phyloP scores from a whole-genome alignment of 2,888 invertebrate genomes.

The Julus scanicus region DNA sequence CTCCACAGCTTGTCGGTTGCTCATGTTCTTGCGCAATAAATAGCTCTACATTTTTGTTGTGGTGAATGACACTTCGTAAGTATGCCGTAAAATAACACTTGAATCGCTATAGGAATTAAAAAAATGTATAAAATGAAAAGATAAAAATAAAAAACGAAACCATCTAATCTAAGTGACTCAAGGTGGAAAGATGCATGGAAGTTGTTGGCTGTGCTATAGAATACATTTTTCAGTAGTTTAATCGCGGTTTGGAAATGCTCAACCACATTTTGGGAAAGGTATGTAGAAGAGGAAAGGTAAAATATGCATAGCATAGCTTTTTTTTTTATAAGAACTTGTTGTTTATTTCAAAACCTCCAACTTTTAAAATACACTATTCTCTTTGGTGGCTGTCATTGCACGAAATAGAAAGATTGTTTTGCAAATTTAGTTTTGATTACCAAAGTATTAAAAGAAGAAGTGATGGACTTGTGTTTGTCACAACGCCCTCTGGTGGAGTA shows the following conservation, averaged over 20 bases:
- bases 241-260: not conserved
- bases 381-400: no score
- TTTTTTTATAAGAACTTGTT: no score
- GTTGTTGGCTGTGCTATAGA: not conserved
- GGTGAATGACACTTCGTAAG: constrained; percentile 13
- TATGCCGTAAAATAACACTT: not conserved
- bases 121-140: not conserved
- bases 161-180: not conserved
- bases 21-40: not conserved
- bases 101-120: not conserved
- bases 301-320: no score
- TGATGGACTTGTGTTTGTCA: no score
- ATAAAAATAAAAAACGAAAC: not conserved
- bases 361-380: no score
- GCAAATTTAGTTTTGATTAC: no score
- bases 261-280: not conserved
- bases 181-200: not conserved
- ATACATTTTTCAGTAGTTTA: not conserved
- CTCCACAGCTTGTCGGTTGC: not conserved
- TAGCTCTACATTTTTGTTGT: not conserved
- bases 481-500: no score
- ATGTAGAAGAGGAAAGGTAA: no score
- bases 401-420: no score
- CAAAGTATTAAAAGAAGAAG: no score
- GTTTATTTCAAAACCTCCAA: no score